A percentile compares a stretch with the other conserved stretches of the same genome.
These are phyloP conservation scores for Eupithecia dodoneata DNA, from an alignment of 2,888 invertebrate species.

Conservation along the genomic window DNA sequence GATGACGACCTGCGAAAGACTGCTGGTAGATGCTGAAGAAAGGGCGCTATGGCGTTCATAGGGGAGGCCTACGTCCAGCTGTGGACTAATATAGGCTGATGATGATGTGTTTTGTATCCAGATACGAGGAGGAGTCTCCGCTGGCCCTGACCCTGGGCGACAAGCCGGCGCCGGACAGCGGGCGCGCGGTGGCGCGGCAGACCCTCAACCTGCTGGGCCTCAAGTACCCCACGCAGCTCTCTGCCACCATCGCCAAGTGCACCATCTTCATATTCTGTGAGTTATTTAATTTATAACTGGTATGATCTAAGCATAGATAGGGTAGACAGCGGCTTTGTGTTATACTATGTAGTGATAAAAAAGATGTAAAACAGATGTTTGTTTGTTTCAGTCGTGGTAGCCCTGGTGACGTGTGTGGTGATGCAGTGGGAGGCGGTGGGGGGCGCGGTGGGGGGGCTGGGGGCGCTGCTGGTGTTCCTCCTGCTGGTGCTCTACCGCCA, in stretches of 20 bases:
- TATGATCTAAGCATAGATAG: not conserved
- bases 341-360: not conserved
- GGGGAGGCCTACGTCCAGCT: too few species aligned
- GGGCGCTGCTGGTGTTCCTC: slow-evolving; percentile 79
- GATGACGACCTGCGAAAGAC: too few species aligned
- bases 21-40: too few species aligned
- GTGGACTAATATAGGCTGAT: too few species aligned
- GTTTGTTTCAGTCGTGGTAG: slow-evolving; percentile 77
- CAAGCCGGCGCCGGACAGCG: slow-evolving; percentile 63
- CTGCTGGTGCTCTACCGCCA: slow-evolving; percentile 87
- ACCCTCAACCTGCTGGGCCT: slow-evolving; percentile 89
- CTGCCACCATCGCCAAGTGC: slow-evolving; percentile 87
- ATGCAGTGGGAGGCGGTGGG: slow-evolving; percentile 67
- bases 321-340: too few species aligned
- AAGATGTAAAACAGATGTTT: not conserved
- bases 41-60: too few species aligned
- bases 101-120: slow-evolving; percentile 39
- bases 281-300: slow-evolving; percentile 40
- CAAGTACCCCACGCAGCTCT: slow-evolving; percentile 86
- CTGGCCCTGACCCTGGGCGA: slow-evolving; percentile 47
- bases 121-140: slow-evolving; percentile 70
- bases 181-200: slow-evolving; percentile 75
- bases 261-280: slow-evolving; percentile 73
- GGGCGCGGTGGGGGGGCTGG: slow-evolving; percentile 76
- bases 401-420: slow-evolving; percentile 80